Evolutionary conservation across 2,888 invertebrate genomes (phyloP).

Genomic region (Odontocolon sp.): DNA sequence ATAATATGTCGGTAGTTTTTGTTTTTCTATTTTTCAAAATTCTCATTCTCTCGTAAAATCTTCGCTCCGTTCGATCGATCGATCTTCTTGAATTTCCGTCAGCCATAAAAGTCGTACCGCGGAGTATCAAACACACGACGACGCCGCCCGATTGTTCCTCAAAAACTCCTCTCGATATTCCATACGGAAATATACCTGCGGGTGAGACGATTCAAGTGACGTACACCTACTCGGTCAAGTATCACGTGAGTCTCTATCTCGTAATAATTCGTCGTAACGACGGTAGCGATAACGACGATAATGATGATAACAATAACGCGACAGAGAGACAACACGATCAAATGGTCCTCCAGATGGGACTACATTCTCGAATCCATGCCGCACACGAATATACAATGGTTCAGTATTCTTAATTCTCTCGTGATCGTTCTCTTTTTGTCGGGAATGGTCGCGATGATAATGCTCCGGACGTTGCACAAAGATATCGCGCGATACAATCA

Average conservation of each 20-base stretch:
- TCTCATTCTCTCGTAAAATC: constrained; percentile 80
- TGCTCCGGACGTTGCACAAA: constrained; percentile 97
- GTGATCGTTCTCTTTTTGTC: constrained; percentile 98
- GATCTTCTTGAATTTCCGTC: constrained; percentile 8
- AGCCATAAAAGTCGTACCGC: constrained; percentile 82
- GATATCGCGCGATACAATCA: constrained; percentile 99
- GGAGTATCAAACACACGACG: constrained; percentile 82
- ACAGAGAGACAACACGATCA: constrained; percentile 89
- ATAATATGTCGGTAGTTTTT: constrained; percentile 85
- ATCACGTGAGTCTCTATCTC: constrained; percentile 83
- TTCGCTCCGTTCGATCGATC: constrained; percentile 70
- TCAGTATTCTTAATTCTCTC: constrained; percentile 98
- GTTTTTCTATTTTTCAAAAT: constrained; percentile 59
- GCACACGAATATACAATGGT: constrained; percentile 99
- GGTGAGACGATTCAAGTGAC: constrained; percentile 85
- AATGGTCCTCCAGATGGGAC: constrained; percentile 99
- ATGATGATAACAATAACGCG: too few species aligned
- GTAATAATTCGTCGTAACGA: too few species aligned
- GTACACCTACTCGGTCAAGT: constrained; percentile 94
- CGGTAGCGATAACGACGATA: too few species aligned
- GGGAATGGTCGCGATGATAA: constrained; percentile 99
- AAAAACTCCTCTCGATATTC: constrained; percentile 87
- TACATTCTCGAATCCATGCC: constrained; percentile 99
- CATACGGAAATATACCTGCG: constrained; percentile 81
- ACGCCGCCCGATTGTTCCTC: constrained; percentile 72